Evolutionary conservation across 2,888 invertebrate species (phyloP).

Genomic region (Fabriciana adippe): DNA sequence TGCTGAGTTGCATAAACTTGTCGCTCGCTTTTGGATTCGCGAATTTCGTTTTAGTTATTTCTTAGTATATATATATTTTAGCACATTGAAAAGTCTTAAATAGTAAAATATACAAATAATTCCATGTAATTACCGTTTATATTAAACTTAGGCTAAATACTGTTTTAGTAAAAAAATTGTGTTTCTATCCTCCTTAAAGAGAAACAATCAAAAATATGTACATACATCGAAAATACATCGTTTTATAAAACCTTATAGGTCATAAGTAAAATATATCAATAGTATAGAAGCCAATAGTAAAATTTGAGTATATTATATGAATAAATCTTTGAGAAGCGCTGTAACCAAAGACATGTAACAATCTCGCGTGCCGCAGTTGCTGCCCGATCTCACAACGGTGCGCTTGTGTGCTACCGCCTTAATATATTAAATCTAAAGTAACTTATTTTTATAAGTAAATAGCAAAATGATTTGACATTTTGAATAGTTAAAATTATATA

Average conservation of each 20-base stretch:
- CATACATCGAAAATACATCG: too few relatives aligned
- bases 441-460: background rate
- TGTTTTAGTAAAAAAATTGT: too few relatives aligned
- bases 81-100: background rate
- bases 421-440: constrained; percentile 7
- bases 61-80: background rate
- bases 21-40: constrained; percentile 47
- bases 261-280: background rate
- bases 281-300: background rate
- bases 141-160: too few relatives aligned
- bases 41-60: constrained; percentile 43
- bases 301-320: background rate
- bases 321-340: constrained; percentile 58
- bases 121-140: too few relatives aligned
- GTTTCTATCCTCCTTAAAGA: too few relatives aligned
- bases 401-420: constrained; percentile 49
- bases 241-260: too few relatives aligned
- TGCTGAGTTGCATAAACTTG: constrained; percentile 50
- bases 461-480: background rate
- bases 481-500: background rate
- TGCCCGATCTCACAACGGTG: constrained; percentile 49
- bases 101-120: too few relatives aligned
- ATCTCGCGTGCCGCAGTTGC: constrained; percentile 59
- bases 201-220: too few relatives aligned
- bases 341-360: constrained; percentile 54